A percentile compares a stretch with the other conserved stretches of the same genome.
phyloP scores from a whole-genome alignment of 2,797 vertebrate genomes.

The Natrix natrix region DNA sequence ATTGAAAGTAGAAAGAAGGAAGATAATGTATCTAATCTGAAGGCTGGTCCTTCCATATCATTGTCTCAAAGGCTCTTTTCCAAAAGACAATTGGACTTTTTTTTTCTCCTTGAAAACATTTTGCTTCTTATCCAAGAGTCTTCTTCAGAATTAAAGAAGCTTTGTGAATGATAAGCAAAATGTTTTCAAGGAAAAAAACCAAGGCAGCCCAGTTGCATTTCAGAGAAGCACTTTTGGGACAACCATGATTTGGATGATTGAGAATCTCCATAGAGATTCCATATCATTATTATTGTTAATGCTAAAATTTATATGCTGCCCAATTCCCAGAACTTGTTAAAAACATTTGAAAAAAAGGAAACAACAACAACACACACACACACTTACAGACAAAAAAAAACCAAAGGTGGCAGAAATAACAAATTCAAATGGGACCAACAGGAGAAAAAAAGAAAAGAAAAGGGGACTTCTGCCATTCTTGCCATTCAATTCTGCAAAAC shows the following conservation, averaged over 20 bases:
- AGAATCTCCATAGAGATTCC: background rate
- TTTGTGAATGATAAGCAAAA: background rate
- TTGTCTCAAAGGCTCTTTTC: background rate
- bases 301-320: background rate
- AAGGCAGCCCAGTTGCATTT: background rate
- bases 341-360: background rate
- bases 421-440: background rate
- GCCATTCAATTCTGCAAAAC: background rate
- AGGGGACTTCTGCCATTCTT: background rate
- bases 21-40: background rate
- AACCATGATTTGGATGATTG: background rate
- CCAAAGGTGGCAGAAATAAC: background rate
- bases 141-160: background rate
- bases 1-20: background rate
- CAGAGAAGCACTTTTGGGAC: background rate
- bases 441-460: background rate
- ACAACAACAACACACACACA: background rate
- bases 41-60: background rate
- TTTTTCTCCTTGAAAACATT: background rate
- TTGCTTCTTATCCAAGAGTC: background rate
- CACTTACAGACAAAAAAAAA: background rate
- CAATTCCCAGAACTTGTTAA: background rate
- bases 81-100: background rate
- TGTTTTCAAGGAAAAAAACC: background rate
- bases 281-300: background rate